Conservation (phyloP, 1,140 invertebrate genomes). For the Tetraneura akinire region DNA sequence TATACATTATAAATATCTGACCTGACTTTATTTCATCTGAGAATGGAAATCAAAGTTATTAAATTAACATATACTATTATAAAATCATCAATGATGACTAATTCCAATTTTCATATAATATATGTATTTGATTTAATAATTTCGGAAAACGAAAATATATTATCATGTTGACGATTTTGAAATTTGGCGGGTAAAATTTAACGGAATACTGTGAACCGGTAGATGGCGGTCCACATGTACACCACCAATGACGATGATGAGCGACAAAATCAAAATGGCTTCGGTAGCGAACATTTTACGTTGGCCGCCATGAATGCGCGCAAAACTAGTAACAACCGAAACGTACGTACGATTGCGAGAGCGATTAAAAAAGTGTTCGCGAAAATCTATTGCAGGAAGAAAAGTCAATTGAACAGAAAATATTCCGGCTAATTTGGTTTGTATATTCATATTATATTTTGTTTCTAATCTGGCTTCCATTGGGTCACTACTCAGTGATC, state of each 20-base stretch:
- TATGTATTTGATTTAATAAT: no score
- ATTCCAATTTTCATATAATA: no score
- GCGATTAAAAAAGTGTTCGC: neutral
- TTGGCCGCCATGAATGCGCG: neutral
- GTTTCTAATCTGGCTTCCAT: no score
- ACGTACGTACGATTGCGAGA: slow-evolving; percentile 1
- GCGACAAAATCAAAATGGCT: slow-evolving; percentile 32
- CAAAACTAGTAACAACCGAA: slow-evolving; percentile 33
- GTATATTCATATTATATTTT: no score
- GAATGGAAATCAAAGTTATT: no score
- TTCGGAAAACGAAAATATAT: neutral
- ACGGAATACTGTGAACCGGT: neutral
- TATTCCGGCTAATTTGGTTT: no score
- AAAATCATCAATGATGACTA: no score
- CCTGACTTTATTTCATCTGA: no score
- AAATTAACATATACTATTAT: no score
- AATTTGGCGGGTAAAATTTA: slow-evolving; percentile 1
- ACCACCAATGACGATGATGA: slow-evolving; percentile 1
- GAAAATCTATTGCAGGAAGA: neutral
- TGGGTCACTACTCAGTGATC: neutral
- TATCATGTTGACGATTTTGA: neutral
- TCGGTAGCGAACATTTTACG: neutral
- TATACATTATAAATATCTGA: no score
- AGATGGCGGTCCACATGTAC: slow-evolving; percentile 5
- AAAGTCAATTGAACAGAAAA: no score